Conservation (phyloP, 2,797 vertebrate genomes). For the Dicrostonyx torquatus region DNA sequence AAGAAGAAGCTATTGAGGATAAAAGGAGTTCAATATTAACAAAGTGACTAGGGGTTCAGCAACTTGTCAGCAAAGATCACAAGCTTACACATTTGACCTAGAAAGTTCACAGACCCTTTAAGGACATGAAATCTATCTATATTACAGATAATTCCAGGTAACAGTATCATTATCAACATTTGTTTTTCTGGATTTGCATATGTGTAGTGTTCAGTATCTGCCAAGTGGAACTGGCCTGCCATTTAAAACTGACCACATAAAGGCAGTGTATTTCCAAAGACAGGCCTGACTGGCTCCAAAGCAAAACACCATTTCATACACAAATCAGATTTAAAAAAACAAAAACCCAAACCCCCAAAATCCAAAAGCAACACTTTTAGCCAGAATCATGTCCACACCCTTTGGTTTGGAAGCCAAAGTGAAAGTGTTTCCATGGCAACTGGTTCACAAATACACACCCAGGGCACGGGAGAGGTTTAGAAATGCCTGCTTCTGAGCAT, state of each 20-base stretch:
- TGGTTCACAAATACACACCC: neutral
- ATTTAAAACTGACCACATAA: slow-evolving; percentile 13
- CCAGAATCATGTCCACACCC: neutral
- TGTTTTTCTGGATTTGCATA: slow-evolving; percentile 24
- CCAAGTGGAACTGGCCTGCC: neutral
- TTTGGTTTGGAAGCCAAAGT: neutral
- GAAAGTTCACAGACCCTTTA: slow-evolving; percentile 27
- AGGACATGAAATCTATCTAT: slow-evolving; percentile 12
- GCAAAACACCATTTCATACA: slow-evolving; percentile 21
- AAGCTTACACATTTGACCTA: slow-evolving; percentile 52
- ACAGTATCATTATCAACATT: neutral
- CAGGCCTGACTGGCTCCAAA: neutral
- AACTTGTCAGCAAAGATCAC: slow-evolving; percentile 42
- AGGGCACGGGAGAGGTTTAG: neutral
- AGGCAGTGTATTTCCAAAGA: slow-evolving; percentile 33
- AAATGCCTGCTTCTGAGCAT: neutral
- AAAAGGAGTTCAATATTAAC: slow-evolving; percentile 65
- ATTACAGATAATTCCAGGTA: slow-evolving; percentile 39
- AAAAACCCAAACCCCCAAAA: neutral
- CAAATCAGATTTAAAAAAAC: slow-evolving; percentile 1
- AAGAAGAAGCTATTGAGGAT: slow-evolving; percentile 93
- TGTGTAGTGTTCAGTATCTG: neutral
- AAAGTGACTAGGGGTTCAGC: slow-evolving; percentile 38
- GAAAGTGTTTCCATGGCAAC: neutral
- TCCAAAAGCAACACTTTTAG: neutral